phyloP scores from a whole-genome alignment of 1,140 invertebrate genomes.

The Armadillidium nasatum region DNA sequence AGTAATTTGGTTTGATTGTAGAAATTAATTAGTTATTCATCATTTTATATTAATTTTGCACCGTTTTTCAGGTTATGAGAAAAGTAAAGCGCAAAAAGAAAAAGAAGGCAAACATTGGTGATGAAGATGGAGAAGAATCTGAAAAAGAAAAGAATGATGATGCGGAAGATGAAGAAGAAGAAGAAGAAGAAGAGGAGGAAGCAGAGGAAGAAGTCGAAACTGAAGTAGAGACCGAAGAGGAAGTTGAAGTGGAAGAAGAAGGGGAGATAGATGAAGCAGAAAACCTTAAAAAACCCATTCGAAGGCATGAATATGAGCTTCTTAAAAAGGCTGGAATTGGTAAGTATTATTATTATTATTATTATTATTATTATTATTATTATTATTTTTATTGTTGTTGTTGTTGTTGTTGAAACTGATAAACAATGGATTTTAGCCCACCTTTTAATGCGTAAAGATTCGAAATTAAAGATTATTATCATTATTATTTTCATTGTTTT shows the following conservation, averaged over 20 bases:
- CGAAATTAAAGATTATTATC: too few species aligned
- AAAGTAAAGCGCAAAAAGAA: conserved; percentile 58
- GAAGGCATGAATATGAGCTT: conserved; percentile 59
- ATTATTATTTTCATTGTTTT: too few species aligned
- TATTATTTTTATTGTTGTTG: too few species aligned
- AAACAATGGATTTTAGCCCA: too few species aligned
- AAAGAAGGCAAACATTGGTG: conserved; percentile 59
- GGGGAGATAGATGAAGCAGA: conserved; percentile 53
- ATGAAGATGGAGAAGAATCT: conserved; percentile 48
- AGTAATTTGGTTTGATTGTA: too few species aligned
- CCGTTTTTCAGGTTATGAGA: conserved; percentile 42
- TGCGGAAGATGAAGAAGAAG: conserved; percentile 12
- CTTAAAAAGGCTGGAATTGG: conserved; percentile 42
- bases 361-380: too few species aligned
- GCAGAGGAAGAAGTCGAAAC: conserved; percentile 35
- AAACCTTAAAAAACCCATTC: conserved; percentile 73
- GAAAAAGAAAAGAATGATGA: conserved; percentile 25
- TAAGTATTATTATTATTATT: conserved; percentile 28
- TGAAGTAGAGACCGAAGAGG: conserved; percentile 43
- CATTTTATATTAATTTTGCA: too few species aligned
- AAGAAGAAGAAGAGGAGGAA: conserved; percentile 16
- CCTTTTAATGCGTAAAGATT: too few species aligned
- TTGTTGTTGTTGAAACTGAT: too few species aligned
- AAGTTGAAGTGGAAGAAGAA: conserved; percentile 51
- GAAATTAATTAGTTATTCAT: too few species aligned